phyloP scores from a whole-genome alignment of 2,797 vertebrate species.

The Choloepus didactylus region DNA sequence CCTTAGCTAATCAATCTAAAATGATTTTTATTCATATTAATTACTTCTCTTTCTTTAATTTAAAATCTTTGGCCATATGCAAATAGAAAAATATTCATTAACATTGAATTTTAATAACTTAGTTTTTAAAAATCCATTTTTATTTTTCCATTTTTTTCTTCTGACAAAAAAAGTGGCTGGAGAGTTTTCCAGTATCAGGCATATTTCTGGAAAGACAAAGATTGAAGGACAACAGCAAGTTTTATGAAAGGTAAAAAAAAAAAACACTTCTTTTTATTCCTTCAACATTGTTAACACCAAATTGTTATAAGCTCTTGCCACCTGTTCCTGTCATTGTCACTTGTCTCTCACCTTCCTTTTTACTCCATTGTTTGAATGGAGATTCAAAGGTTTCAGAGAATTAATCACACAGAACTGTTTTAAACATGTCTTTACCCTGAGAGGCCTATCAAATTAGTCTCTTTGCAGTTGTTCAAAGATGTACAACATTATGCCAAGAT shows the following conservation, averaged over 20 bases:
- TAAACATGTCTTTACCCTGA: conserved; percentile 43
- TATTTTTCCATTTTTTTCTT: neutral
- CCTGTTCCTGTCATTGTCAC: neutral
- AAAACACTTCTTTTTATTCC: neutral
- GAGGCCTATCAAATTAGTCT: conserved; percentile 69
- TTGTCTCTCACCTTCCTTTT: neutral
- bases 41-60: neutral
- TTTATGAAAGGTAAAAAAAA: neutral
- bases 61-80: neutral
- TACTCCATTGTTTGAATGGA: neutral
- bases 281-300: neutral
- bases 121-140: neutral
- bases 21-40: neutral
- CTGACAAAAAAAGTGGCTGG: neutral
- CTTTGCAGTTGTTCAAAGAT: conserved; percentile 63
- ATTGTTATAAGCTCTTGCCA: neutral
- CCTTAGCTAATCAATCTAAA: neutral
- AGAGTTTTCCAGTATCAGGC: neutral
- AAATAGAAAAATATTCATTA: neutral
- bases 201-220: neutral
- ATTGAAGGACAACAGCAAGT: neutral
- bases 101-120: neutral
- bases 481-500: conserved; percentile 21
- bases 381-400: conserved; percentile 60
- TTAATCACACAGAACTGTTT: conserved; percentile 60